Conservation (phyloP, 2,797 vertebrate species). For the Chaetodon trifasciatus region DNA sequence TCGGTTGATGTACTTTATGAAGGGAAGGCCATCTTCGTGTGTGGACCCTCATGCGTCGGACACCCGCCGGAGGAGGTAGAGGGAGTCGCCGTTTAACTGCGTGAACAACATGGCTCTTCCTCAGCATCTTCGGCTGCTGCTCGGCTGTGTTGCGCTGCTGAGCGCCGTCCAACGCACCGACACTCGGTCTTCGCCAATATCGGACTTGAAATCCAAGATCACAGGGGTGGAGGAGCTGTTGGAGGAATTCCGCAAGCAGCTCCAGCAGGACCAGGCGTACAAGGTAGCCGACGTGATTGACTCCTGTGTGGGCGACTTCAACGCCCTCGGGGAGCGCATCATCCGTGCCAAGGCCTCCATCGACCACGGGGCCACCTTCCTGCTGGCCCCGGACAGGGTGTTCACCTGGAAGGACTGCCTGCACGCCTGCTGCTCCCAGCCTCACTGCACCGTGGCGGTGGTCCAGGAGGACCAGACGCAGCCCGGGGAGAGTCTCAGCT, state of each 20-base stretch:
- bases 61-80: slow-evolving; percentile 51
- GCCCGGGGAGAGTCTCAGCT: slow-evolving; percentile 81
- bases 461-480: slow-evolving; percentile 84
- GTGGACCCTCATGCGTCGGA: slow-evolving; percentile 33
- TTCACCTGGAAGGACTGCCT: slow-evolving; percentile 90
- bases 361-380: slow-evolving; percentile 92
- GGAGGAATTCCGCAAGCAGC: slow-evolving; percentile 92
- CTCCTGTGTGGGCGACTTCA: slow-evolving; percentile 84
- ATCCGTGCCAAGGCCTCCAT: slow-evolving; percentile 94
- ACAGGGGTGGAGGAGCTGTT: slow-evolving; percentile 92
- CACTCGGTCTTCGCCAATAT: slow-evolving; percentile 77
- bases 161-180: not conserved
- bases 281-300: slow-evolving; percentile 68
- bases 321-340: slow-evolving; percentile 88
- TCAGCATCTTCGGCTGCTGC: slow-evolving; percentile 72
- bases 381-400: slow-evolving; percentile 87
- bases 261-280: slow-evolving; percentile 88
- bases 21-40: not conserved
- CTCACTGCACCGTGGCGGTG: slow-evolving; percentile 92
- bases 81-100: slow-evolving; percentile 42
- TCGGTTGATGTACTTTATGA: not conserved
- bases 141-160: slow-evolving; percentile 36
- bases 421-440: slow-evolving; percentile 92
- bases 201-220: slow-evolving; percentile 87
- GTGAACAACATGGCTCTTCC: slow-evolving; percentile 76